Base-by-base conservation (phyloP, 2,888 invertebrate genomes). In the Eupeodes latifasciatus region DNA sequence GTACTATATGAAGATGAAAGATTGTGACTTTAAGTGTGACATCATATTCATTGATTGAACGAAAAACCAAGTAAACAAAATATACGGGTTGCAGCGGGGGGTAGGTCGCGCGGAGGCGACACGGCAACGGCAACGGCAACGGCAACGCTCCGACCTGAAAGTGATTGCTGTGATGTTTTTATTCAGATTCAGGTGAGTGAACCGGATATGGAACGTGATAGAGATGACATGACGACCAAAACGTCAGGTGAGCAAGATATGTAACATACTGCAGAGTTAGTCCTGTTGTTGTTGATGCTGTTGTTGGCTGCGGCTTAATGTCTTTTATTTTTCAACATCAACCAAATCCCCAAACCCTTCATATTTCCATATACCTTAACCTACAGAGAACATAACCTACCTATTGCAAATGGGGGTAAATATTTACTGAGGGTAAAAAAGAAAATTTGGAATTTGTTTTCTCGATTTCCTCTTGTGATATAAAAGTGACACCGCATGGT, bases 11-110 rank as follows among this genome's bases (percentile, higher is more conserved):
- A 9, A 40, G 5, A 40, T 40, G 40, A 36, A 11, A 51, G 51
- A 51, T 34, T 49, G 51, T 67, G 49, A 67, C 49, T 36, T 12
- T 34, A 69, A 53, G 51, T 36, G 67, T 69, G 53, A 69, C 53
- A 69, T 69, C 36, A 49, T n/a, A 51, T 40, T 36, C 69, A 40
- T 69, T 69, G 53, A 69, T 69, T 36, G 69, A 69, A 16, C 12
- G 12, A 53, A 69, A 14, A 44, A 34, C 16, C 36, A 53, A 12
- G 40, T 53, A 69, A 53, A 69, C 69, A 53, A 67, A 27, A 69
- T 66, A 40, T 40, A 53, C 36, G 34, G 51, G 16, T 44, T 16
- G 11, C 16, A 3, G 2, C 4, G 2, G 10, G 14, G n/a, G 51
- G 3, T 4, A 51, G 51, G 27, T 27, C 27, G 27, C 3, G 2